These are phyloP conservation scores for Poecilia picta DNA, from an alignment of 2,797 vertebrate species.

Conservation along the genomic window DNA sequence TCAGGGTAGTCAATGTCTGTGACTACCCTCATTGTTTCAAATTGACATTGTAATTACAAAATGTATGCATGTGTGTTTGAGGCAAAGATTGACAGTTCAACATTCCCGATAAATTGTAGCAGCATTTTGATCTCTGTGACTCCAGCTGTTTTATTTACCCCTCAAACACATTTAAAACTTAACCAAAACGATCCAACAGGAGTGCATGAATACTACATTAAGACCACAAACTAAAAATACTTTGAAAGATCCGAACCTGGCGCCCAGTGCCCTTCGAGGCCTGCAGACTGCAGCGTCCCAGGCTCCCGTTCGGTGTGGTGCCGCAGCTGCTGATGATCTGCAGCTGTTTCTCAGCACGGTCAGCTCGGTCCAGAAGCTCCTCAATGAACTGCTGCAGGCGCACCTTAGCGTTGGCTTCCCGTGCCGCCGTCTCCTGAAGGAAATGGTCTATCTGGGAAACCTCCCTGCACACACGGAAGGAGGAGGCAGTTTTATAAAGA, in stretches of 20 bases:
- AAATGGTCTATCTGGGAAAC: conserved; percentile 97
- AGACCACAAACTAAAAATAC: not conserved
- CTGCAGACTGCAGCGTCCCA: conserved; percentile 89
- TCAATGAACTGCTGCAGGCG: conserved; percentile 98
- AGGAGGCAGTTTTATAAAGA: not conserved
- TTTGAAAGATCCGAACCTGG: conserved; percentile 69
- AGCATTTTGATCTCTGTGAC: not conserved
- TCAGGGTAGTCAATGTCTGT: not conserved
- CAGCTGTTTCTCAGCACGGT: conserved; percentile 95
- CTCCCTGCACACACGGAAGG: conserved; percentile 82
- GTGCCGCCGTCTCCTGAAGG: conserved; percentile 95
- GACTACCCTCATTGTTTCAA: not conserved
- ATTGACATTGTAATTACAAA: not conserved
- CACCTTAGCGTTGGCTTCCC: conserved; percentile 96
- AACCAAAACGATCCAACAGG: not conserved
- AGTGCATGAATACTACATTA: not conserved
- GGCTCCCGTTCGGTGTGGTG: conserved; percentile 93
- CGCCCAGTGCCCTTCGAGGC: conserved; percentile 84
- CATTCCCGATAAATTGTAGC: not conserved
- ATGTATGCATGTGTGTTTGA: not conserved
- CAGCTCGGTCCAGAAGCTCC: conserved; percentile 96
- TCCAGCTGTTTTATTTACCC: not conserved
- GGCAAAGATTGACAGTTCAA: not conserved
- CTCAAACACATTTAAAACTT: not conserved
- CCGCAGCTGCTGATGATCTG: conserved; percentile 99